Evolutionary conservation across 2,888 invertebrate species (phyloP).

Genomic region (Phaonia tiefii): DNA sequence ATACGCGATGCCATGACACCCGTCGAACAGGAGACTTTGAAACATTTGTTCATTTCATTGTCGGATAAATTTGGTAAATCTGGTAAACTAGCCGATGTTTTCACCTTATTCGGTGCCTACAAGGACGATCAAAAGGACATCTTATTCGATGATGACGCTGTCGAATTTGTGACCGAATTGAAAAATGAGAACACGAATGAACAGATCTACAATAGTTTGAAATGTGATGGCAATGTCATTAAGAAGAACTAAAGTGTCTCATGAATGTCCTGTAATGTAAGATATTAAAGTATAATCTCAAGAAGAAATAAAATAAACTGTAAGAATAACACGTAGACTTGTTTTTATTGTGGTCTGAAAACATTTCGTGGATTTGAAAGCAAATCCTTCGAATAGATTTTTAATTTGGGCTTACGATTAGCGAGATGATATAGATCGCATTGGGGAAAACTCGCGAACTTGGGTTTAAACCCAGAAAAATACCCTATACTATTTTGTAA

Average conservation of each 20-base stretch:
- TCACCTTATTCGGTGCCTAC: conserved; percentile 78
- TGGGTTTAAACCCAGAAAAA: no score
- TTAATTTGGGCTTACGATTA: no score
- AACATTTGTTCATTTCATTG: conserved; percentile 77
- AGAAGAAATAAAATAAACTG: neutral
- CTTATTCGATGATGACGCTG: conserved; percentile 77
- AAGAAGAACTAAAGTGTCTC: conserved; percentile 67
- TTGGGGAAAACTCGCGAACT: no score
- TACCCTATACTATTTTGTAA: no score
- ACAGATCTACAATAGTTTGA: conserved; percentile 74
- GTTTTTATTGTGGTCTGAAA: no score
- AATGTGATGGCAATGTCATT: conserved; percentile 73
- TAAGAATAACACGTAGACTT: no score
- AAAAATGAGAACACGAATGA: conserved; percentile 74
- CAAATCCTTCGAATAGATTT: no score
- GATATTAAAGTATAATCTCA: no score
- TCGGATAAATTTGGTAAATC: conserved; percentile 77
- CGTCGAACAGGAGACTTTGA: conserved; percentile 78
- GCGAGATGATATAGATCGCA: no score
- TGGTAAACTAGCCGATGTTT: conserved; percentile 77
- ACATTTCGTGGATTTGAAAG: no score
- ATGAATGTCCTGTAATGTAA: no score
- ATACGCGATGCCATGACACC: conserved; percentile 72
- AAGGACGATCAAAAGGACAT: conserved; percentile 74
- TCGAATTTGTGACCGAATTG: conserved; percentile 74